Conservation (phyloP, 2,888 invertebrate genomes). For the Oligia latruncula region DNA sequence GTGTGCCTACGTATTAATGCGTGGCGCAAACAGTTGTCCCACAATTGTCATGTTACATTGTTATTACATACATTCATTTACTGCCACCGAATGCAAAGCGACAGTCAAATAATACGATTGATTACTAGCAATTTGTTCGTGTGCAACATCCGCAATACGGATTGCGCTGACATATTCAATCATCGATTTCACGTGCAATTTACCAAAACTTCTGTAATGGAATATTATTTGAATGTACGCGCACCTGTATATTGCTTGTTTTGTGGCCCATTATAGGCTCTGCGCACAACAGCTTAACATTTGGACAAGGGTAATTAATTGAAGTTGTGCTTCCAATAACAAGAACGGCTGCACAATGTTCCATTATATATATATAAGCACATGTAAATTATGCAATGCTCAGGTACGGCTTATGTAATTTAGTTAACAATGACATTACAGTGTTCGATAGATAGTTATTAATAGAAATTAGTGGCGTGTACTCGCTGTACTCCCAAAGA, state of each 20-base stretch:
- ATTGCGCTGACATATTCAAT: slow-evolving; percentile 79
- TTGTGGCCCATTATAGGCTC: slow-evolving; percentile 64
- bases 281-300: slow-evolving; percentile 78
- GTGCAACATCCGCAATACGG: slow-evolving; percentile 77
- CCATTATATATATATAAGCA: slow-evolving; percentile 40
- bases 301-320: slow-evolving; percentile 82
- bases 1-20: slow-evolving; percentile 42
- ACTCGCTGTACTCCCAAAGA: slow-evolving; percentile 65
- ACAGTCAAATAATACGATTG: slow-evolving; percentile 80
- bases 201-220: slow-evolving; percentile 69
- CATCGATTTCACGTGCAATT: slow-evolving; percentile 80
- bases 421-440: slow-evolving; percentile 62
- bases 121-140: slow-evolving; percentile 81
- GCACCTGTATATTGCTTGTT: slow-evolving; percentile 59
- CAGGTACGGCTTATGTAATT: slow-evolving; percentile 61
- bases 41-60: slow-evolving; percentile 64
- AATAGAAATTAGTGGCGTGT: slow-evolving; percentile 71
- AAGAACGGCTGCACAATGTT: slow-evolving; percentile 62
- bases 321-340: slow-evolving; percentile 71
- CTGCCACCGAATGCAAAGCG: slow-evolving; percentile 64
- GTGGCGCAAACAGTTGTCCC: slow-evolving; percentile 47
- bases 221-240: slow-evolving; percentile 61
- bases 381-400: slow-evolving; percentile 61
- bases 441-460: slow-evolving; percentile 61
- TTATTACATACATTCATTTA: slow-evolving; percentile 71